Evolutionary conservation across 2,888 invertebrate genomes (phyloP), one percentile per base, ranked within the genome.

Genomic region (Byasa hedistus): DNA sequence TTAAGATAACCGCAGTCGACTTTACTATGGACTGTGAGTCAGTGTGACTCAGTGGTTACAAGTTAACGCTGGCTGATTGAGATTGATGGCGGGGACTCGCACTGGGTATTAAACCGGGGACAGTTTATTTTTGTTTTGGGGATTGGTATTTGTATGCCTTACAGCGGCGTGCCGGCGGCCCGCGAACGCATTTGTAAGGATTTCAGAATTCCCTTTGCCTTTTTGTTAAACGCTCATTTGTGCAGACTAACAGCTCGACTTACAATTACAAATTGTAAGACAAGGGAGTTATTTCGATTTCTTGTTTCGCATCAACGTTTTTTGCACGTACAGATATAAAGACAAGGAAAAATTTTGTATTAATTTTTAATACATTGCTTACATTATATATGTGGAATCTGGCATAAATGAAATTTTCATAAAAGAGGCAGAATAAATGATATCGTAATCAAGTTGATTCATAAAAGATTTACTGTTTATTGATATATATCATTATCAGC

Each of bases 51-150:
- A 80, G 76, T 75, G 70, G 70, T 72, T 23, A 39, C 39, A 55
- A 48, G 36, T 78, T 76, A 57, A 68, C 74, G 76, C 75, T 76
- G 77, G 78, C 81, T 79, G 85, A 86, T 87, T 84, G 81, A 85
- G 87, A 87, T 87, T 79, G 84, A 87, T 86, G 84, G 65, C 65
- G 59, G 32, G 44, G 44, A 56, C 58, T 55, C 59, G 66, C 36
- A 44, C 12, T 32, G 55, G 48, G 58, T 59, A 59, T 36, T 66
- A 63, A 66, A 27, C 24, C 54, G 56, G 48, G 61, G 54, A 66
- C 27, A 12, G 54, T 63, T 63, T 66, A 59, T 66, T 66, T 66
- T 63, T 66, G 58, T 66, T 66, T 36, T 22, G 21, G 32, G 48
- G 23, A 57, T 44, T 57, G 21, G 54, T 59, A 62, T 51, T 56